A percentile compares a stretch with the other conserved stretches of the same genome.
Conservation (phyloP, 1,140 invertebrate species). For the Drosophila asahinai region DNA sequence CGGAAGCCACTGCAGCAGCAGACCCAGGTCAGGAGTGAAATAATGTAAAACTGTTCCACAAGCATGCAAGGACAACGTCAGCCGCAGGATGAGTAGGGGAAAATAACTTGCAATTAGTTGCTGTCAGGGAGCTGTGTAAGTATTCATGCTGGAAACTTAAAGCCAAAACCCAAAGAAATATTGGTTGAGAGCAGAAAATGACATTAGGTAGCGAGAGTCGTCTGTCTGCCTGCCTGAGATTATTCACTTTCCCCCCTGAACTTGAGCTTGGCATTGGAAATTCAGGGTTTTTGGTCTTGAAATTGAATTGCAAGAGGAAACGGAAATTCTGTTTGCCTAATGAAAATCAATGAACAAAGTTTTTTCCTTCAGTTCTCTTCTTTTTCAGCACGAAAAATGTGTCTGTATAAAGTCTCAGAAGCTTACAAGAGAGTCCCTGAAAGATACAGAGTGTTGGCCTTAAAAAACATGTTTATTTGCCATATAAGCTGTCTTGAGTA, state of each 20-base stretch:
- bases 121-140: conserved; percentile 55
- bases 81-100: conserved; percentile 37
- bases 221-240: conserved; percentile 23
- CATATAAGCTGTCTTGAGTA: conserved; percentile 13
- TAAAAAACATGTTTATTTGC: conserved; percentile 31
- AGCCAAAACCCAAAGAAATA: conserved; percentile 1
- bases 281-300: conserved; percentile 7
- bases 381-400: conserved; percentile 30
- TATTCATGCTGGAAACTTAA: conserved; percentile 45
- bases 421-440: conserved; percentile 19
- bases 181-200: conserved; percentile 37
- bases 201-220: conserved; percentile 21
- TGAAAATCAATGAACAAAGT: conserved; percentile 63
- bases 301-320: conserved; percentile 44
- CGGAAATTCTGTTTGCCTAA: conserved; percentile 63
- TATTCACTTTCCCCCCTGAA: conserved; percentile 49
- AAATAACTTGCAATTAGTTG: conserved; percentile 78
- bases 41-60: conserved; percentile 40
- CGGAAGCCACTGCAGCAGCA: conserved; percentile 51
- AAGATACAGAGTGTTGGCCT: neutral
- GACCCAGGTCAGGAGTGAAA: conserved; percentile 31
- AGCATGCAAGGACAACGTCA: conserved; percentile 18
- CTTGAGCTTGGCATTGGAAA: conserved; percentile 67
- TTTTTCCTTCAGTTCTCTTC: neutral
- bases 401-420: conserved; percentile 51